Percentiles rank a stretch among this genome's conserved stretches.
phyloP scores from a whole-genome alignment of 2,797 vertebrate species.

The Propithecus deckenii region DNA sequence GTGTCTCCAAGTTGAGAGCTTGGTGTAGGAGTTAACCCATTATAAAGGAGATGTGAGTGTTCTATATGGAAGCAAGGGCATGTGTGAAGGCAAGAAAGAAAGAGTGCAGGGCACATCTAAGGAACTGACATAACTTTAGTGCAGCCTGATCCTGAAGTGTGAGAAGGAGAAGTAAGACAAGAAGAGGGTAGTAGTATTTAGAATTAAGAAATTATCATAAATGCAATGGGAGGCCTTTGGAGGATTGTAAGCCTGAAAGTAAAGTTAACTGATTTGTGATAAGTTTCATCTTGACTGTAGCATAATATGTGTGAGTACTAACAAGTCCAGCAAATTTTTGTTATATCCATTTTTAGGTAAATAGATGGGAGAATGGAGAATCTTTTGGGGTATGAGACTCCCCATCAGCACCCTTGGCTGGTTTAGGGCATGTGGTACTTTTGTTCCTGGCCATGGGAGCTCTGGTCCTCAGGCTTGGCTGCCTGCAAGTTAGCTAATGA shows the following conservation, averaged over 20 bases:
- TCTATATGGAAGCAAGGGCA: not conserved
- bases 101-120: not conserved
- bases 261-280: not conserved
- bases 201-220: not conserved
- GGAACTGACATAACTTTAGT: not conserved
- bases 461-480: conserved; percentile 46
- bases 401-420: not conserved
- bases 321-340: not conserved
- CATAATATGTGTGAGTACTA: not conserved
- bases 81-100: not conserved
- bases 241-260: not conserved
- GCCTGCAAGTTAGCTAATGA: conserved; percentile 5
- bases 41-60: not conserved
- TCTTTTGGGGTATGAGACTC: not conserved
- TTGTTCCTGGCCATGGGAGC: not conserved
- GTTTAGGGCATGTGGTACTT: not conserved
- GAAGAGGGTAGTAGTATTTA: not conserved
- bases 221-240: not conserved
- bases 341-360: not conserved
- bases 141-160: not conserved
- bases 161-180: not conserved
- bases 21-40: not conserved
- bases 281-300: not conserved
- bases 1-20: not conserved
- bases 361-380: not conserved